A percentile compares a stretch with the other conserved stretches of the same genome.
Evolutionary conservation across 1,140 invertebrate genomes (phyloP).

Genomic region (Calycopis cecrops): DNA sequence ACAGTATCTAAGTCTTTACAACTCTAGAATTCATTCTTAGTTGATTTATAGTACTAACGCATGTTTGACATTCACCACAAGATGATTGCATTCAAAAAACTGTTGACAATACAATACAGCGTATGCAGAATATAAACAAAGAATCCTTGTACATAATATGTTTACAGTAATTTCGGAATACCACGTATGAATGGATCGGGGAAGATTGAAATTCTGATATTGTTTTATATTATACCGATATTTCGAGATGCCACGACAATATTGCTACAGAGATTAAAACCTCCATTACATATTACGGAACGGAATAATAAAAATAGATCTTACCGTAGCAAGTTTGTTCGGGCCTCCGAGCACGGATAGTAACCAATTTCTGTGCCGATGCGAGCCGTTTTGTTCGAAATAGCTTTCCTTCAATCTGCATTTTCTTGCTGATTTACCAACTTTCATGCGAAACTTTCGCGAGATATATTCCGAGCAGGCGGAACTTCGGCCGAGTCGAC

Average conservation of each 20-base stretch:
- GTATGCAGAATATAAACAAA: too few relatives aligned
- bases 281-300: slow-evolving; percentile 48
- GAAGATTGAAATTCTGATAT: slow-evolving; percentile 12
- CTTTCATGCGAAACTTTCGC: slow-evolving; percentile 62
- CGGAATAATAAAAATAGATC: slow-evolving; percentile 70
- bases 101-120: too few relatives aligned
- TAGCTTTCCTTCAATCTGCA: slow-evolving; percentile 74
- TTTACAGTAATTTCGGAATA: slow-evolving; percentile 1
- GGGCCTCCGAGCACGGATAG: slow-evolving; percentile 60
- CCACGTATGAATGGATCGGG: slow-evolving; percentile 2
- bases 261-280: slow-evolving; percentile 57
- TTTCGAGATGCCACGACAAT: slow-evolving; percentile 31
- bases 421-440: slow-evolving; percentile 74
- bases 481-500: slow-evolving; percentile 46
- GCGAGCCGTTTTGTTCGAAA: slow-evolving; percentile 71
- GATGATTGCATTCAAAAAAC: too few relatives aligned
- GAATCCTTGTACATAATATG: not conserved
- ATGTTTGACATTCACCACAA: too few relatives aligned
- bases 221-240: slow-evolving; percentile 16
- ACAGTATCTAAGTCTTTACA: too few relatives aligned
- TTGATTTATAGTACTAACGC: too few relatives aligned
- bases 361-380: slow-evolving; percentile 72
- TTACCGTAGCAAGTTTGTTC: slow-evolving; percentile 66
- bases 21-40: too few relatives aligned
- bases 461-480: slow-evolving; percentile 40